These are phyloP conservation scores for Microctenopoma steveboyesi DNA, from an alignment of 2,797 vertebrate species.

Conservation along the genomic window DNA sequence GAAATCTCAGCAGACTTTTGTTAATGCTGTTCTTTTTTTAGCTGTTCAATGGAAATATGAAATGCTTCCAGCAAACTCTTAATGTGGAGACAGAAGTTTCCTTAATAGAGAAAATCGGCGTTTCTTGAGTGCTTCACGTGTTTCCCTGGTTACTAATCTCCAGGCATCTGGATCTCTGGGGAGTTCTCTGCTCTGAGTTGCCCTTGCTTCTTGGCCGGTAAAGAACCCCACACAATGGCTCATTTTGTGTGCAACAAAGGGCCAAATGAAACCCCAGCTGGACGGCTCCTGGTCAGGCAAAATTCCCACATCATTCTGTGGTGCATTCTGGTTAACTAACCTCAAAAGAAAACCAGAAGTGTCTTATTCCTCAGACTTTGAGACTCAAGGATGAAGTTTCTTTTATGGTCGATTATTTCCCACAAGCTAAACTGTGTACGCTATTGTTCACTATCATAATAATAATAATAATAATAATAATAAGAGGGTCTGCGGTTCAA, in stretches of 20 bases:
- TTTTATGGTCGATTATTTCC: constrained; percentile 19
- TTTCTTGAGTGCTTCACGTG: constrained; percentile 77
- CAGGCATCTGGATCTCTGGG: constrained; percentile 84
- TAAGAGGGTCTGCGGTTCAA: constrained; percentile 41
- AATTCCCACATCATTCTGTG: constrained; percentile 82
- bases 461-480: background rate
- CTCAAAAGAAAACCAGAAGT: constrained; percentile 18
- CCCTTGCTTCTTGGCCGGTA: constrained; percentile 79
- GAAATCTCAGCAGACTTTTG: background rate
- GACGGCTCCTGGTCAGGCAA: constrained; percentile 66
- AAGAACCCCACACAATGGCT: constrained; percentile 84
- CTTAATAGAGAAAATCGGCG: constrained; percentile 62
- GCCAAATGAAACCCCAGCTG: constrained; percentile 85
- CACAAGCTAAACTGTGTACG: constrained; percentile 1
- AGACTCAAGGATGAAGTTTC: constrained; percentile 25
- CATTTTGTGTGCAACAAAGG: constrained; percentile 86
- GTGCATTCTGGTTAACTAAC: constrained; percentile 31
- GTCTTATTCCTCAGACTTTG: constrained; percentile 13
- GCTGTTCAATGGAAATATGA: constrained; percentile 37
- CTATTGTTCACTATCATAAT: constrained; percentile 27
- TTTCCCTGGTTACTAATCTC: constrained; percentile 88
- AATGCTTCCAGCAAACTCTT: constrained; percentile 42
- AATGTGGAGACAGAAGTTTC: constrained; percentile 48
- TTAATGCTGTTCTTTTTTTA: background rate
- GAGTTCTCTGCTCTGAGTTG: constrained; percentile 79